Percentiles rank a stretch among this genome's conserved stretches.
Conservation (phyloP, 2,888 invertebrate genomes). For the Phytoseiulus persimilis region DNA sequence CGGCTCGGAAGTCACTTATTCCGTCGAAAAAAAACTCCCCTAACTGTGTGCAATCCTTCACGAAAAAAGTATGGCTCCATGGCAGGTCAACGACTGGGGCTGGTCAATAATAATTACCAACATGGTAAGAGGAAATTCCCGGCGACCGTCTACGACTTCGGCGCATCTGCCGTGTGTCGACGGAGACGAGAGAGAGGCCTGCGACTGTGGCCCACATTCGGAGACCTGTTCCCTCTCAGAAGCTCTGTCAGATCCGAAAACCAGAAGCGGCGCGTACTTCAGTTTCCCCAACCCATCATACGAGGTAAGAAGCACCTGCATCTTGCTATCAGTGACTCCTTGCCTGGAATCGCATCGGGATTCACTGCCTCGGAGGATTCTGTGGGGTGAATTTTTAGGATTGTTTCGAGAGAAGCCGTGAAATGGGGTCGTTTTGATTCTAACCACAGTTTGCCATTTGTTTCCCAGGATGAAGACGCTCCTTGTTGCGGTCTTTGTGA, state of each 20-base stretch:
- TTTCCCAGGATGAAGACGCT: conserved; percentile 8
- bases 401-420: too few relatives aligned
- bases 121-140: neutral
- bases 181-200: neutral
- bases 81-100: neutral
- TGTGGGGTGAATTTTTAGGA: too few relatives aligned
- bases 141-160: neutral
- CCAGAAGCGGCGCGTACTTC: neutral
- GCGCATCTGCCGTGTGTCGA: neutral
- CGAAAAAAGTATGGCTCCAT: neutral
- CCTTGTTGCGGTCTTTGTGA: conserved; percentile 5
- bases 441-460: neutral
- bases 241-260: neutral
- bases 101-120: neutral
- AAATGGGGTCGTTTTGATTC: too few relatives aligned
- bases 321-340: neutral
- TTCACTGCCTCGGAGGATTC: too few relatives aligned
- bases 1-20: too few relatives aligned
- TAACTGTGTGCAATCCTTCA: too few relatives aligned
- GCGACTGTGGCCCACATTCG: neutral
- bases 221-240: neutral
- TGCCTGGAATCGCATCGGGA: too few relatives aligned
- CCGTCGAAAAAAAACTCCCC: too few relatives aligned
- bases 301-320: neutral
- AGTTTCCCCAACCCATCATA: neutral